phyloP scores from a whole-genome alignment of 2,113 vertebrate genomes.

The Otus sunia region DNA sequence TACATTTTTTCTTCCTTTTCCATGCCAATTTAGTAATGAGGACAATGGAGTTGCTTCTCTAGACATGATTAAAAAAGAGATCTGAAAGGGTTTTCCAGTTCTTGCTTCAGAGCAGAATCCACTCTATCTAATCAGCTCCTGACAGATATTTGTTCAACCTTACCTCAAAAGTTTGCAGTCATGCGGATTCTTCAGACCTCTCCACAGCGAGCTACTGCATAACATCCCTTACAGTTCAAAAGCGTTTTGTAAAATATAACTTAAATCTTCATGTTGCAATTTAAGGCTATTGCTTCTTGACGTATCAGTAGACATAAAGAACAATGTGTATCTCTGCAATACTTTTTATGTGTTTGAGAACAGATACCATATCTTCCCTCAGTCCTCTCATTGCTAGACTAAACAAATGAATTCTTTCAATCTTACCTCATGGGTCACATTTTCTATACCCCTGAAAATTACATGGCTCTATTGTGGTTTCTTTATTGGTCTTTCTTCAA shows the following conservation, averaged over 20 bases:
- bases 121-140: background rate
- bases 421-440: background rate
- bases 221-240: background rate
- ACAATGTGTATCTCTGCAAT: background rate
- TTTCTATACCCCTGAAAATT: constrained; percentile 1
- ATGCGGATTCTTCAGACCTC: background rate
- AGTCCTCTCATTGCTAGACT: background rate
- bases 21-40: background rate
- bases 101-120: background rate
- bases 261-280: background rate
- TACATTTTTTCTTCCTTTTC: background rate
- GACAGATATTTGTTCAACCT: background rate
- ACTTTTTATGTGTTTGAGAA: background rate
- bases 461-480: background rate
- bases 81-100: background rate
- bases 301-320: background rate
- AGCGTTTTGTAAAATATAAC: background rate
- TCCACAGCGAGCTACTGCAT: background rate
- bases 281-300: background rate
- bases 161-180: constrained; percentile 1
- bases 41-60: background rate
- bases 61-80: background rate
- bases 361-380: background rate
- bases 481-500: background rate
- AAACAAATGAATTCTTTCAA: background rate